Percentiles rank a stretch among this genome's conserved stretches.
Conservation (phyloP, 2,113 vertebrate species). For the Misgurnus mizolepis region DNA sequence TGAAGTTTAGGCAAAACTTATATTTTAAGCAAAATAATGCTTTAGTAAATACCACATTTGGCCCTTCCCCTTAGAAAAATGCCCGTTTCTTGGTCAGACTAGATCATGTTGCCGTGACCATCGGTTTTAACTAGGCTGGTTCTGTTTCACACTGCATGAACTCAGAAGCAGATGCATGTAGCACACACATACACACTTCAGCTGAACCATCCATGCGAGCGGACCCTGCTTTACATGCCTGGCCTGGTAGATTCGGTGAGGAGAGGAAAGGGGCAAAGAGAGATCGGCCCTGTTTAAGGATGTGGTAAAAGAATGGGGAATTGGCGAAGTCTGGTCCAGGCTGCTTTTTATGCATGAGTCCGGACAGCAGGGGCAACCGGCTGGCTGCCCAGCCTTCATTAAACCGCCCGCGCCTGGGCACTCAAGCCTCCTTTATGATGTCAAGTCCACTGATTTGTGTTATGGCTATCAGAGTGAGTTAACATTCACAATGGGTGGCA, state of each 20-base stretch:
- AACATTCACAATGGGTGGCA: slow-evolving; percentile 24
- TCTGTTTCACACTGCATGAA: slow-evolving; percentile 14
- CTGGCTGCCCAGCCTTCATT: slow-evolving; percentile 86
- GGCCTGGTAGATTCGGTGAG: slow-evolving; percentile 62
- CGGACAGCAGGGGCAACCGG: slow-evolving; percentile 49
- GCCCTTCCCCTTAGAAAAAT: too few species aligned
- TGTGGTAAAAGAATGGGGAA: not conserved
- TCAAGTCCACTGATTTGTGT: slow-evolving; percentile 31
- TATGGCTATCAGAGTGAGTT: slow-evolving; percentile 34
- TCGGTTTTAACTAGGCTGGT: slow-evolving; percentile 2
- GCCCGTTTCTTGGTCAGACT: not conserved
- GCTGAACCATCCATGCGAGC: slow-evolving; percentile 73
- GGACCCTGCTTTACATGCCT: slow-evolving; percentile 45
- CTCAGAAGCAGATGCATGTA: slow-evolving; percentile 29
- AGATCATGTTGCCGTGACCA: not conserved
- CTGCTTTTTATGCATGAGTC: slow-evolving; percentile 37
- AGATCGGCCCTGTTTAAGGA: slow-evolving; percentile 59
- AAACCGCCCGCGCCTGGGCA: slow-evolving; percentile 63
- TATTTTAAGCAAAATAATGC: too few species aligned
- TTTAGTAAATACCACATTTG: not conserved
- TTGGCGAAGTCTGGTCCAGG: slow-evolving; percentile 1
- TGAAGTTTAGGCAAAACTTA: too few species aligned
- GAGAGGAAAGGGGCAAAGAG: slow-evolving; percentile 49
- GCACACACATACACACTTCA: slow-evolving; percentile 66
- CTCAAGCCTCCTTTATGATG: slow-evolving; percentile 67